Conservation (phyloP, 2,888 invertebrate species). For the Resseliella maxima region DNA sequence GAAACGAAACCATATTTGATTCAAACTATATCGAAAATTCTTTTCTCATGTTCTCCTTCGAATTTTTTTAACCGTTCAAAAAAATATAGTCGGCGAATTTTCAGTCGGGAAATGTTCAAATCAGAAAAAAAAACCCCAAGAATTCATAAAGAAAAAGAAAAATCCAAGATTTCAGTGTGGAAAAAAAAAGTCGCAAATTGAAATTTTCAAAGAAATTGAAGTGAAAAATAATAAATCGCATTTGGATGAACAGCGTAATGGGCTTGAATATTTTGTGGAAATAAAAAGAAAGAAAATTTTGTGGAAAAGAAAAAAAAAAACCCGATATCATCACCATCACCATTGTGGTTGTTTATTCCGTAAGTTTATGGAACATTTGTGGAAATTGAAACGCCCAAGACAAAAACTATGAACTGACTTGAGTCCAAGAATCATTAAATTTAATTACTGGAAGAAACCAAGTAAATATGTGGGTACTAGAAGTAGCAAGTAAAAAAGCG, state of each 20-base stretch:
- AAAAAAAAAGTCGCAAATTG: not conserved
- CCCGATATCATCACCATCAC: not conserved
- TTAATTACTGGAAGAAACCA: slow-evolving; percentile 9
- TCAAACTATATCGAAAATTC: not conserved
- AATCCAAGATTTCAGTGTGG: too few relatives aligned
- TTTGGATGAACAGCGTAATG: slow-evolving; percentile 5
- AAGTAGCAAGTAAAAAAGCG: not conserved
- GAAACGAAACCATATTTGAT: not conserved
- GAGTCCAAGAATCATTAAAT: slow-evolving; percentile 48
- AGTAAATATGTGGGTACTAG: not conserved
- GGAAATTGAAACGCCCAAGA: not conserved
- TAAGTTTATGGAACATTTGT: not conserved
- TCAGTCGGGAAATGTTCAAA: too few relatives aligned
- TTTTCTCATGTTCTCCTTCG: not conserved
- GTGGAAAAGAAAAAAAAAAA: not conserved
- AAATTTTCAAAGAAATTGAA: not conserved
- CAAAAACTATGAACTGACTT: not conserved
- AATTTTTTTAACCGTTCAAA: not conserved
- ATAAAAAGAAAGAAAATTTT: not conserved
- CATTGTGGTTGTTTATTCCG: not conserved
- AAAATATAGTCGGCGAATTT: too few relatives aligned
- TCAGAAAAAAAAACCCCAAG: too few relatives aligned
- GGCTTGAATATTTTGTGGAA: not conserved
- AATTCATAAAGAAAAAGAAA: too few relatives aligned
- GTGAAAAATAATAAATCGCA: not conserved